Base-by-base conservation (phyloP, 2,113 vertebrate genomes). In the Pachypanchax playfairii region DNA sequence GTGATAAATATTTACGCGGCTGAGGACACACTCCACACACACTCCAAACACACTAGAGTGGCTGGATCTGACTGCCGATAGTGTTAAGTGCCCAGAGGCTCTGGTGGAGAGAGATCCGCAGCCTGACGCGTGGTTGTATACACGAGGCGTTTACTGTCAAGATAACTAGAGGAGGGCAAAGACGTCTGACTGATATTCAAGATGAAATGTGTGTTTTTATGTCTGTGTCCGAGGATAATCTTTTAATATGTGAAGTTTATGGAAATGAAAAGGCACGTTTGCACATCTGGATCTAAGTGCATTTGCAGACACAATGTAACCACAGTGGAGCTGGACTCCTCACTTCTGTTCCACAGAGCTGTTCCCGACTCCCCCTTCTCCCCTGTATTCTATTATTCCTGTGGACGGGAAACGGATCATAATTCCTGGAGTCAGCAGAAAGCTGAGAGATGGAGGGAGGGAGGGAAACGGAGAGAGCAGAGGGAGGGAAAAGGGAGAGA, bases 381-480 rank as follows among this genome's bases (percentile, higher is more conserved):
- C 28, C 76, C 82, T 64, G 73, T 75, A 83, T 81, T 86, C 80
- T 86, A 85, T 87, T 88, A 88, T 88, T 87, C 82, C 85, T 80
- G 85, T 7, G 83, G 83, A 88, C 76, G 74, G 88, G 86, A 88
- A 88, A 85, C 67, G 49, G 79, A 87, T 90, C 83, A 84, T 84
- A 87, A 87, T 90, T 86, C 87, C 78, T 63, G 60, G 74, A 90
- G 85, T 90, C 88, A 90, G 88, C 88, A 87, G 61, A 88, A 88
- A 85, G 82, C 71, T 75, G 67, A n/a, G 73, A 84, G 83, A 82
- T 60, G 52, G 79, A 70, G 58, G 60, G 76, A 80, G 73, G 15
- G 72, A 80, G 75, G 10, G 66, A 64, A 64, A n/a, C n/a, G 48
- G 49, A 3, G 53, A 48, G 21, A 33, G 10, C n/a, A 28, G 15